Evolutionary conservation across 2,113 vertebrate genomes (phyloP).

Genomic region (human (Homo sapiens)): DNA sequence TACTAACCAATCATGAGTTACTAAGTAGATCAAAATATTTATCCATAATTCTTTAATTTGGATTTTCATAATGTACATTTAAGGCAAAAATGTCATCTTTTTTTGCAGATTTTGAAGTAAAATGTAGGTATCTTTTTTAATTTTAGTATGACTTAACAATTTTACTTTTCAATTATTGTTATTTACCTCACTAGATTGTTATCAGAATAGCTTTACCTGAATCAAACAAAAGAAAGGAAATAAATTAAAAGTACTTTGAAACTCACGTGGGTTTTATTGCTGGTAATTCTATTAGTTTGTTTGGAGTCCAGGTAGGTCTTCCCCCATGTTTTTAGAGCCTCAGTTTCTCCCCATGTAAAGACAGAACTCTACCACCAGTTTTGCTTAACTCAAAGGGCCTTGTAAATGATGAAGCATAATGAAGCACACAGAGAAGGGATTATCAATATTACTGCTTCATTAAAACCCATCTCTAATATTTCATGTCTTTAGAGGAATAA

Average conservation of each 20-base stretch:
- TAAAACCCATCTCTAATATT: constrained; percentile 34
- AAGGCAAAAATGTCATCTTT: background rate
- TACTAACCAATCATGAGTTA: background rate
- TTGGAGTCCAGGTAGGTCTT: background rate
- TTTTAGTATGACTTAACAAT: background rate
- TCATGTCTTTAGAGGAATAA: background rate
- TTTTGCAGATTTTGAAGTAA: background rate
- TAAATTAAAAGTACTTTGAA: background rate
- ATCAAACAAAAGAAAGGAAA: background rate
- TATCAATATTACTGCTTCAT: constrained; percentile 10
- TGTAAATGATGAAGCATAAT: background rate
- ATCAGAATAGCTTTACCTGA: background rate
- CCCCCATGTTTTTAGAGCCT: background rate
- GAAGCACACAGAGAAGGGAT: background rate
- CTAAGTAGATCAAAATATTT: background rate
- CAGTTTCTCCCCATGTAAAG: background rate
- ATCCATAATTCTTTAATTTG: background rate
- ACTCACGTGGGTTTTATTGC: background rate
- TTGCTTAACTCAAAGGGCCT: background rate
- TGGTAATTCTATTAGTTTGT: background rate
- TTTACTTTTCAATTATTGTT: background rate
- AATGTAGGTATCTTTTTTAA: background rate
- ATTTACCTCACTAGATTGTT: background rate
- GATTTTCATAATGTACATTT: background rate
- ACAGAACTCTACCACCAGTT: background rate